These are phyloP conservation scores for Thermophis baileyi DNA, from an alignment of 2,113 vertebrate genomes.

Conservation along the genomic window DNA sequence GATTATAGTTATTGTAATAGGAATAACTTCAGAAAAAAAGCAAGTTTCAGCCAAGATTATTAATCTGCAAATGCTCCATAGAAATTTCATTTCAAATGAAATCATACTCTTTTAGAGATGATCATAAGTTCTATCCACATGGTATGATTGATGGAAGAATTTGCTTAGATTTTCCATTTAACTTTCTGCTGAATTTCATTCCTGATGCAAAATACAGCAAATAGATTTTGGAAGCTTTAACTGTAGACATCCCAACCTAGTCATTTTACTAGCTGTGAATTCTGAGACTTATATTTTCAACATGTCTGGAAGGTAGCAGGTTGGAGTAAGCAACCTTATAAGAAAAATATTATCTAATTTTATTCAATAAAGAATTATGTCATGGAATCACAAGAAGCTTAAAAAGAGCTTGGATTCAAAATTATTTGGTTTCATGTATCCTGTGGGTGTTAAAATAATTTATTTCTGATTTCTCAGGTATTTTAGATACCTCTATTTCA, in stretches of 20 bases:
- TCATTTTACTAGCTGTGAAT: not conserved
- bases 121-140: no score
- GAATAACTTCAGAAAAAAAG: not conserved
- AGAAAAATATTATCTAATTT: not conserved
- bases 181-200: not conserved
- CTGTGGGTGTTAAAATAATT: not conserved
- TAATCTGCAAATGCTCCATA: not conserved
- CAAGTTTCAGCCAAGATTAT: not conserved
- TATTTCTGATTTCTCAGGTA: not conserved
- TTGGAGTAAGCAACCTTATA: not conserved
- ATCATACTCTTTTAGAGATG: not conserved
- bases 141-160: not conserved
- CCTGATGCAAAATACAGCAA: not conserved
- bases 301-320: not conserved
- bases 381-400: not conserved
- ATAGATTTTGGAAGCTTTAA: not conserved
- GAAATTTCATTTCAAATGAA: not conserved
- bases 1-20: not conserved
- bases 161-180: not conserved
- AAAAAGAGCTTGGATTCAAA: not conserved
- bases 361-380: not conserved
- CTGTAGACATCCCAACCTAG: not conserved
- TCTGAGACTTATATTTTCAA: not conserved
- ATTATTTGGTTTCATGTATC: not conserved
- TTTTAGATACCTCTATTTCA: not conserved